phyloP scores from a whole-genome alignment of 2,888 invertebrate genomes.

The Leptopterna dolabrata region DNA sequence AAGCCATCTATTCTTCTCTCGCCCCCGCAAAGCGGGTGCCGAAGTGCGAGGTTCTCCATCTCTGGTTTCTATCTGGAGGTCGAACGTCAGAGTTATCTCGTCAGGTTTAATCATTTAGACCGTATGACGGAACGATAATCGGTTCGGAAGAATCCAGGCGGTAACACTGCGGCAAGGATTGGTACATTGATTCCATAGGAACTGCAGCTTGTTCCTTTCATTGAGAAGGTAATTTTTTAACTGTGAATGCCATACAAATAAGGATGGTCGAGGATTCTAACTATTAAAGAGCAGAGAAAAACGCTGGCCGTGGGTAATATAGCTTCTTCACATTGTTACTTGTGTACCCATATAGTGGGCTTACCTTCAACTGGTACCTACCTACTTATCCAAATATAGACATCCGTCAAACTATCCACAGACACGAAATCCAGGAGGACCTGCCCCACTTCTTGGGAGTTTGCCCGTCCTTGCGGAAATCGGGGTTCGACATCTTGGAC shows the following conservation, averaged over 20 bases:
- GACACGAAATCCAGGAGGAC: too few species aligned
- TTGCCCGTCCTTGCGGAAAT: too few species aligned
- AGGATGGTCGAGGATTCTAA: too few species aligned
- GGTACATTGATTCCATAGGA: not conserved
- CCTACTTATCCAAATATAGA: too few species aligned
- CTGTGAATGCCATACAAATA: not conserved
- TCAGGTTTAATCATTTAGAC: not conserved
- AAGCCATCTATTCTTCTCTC: constrained; percentile 10
- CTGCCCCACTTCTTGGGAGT: too few species aligned
- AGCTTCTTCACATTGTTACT: too few species aligned
- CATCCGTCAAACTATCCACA: too few species aligned
- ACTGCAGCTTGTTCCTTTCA: not conserved
- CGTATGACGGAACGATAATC: not conserved
- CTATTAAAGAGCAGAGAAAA: too few species aligned
- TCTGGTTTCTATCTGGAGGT: not conserved
- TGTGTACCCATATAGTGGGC: too few species aligned
- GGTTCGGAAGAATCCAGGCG: not conserved
- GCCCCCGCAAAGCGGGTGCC: not conserved
- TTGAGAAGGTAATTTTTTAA: not conserved
- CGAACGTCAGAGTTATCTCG: not conserved
- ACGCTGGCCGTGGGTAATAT: too few species aligned
- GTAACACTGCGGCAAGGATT: not conserved
- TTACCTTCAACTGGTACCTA: too few species aligned
- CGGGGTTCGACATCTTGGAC: too few species aligned
- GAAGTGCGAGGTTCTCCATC: not conserved